Percentiles rank a stretch among this genome's conserved stretches.
Conservation (phyloP, 2,113 vertebrate species). For the Sebastes fasciatus region DNA sequence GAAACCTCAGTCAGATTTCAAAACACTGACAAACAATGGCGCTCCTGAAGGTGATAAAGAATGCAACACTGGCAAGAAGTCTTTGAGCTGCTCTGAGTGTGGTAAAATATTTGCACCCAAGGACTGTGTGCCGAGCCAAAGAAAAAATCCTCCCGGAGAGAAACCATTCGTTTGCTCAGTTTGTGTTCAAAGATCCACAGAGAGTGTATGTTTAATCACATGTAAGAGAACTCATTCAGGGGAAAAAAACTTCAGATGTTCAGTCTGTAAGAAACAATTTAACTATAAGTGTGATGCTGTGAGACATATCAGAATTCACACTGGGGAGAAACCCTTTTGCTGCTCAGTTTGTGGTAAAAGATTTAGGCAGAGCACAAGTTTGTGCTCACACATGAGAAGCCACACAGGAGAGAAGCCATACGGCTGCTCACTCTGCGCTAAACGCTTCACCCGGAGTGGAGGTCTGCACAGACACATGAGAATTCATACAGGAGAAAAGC, state of each 20-base stretch:
- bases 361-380: not conserved
- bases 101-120: slow-evolving; percentile 23
- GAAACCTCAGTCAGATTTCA: not conserved
- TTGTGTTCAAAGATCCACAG: not conserved
- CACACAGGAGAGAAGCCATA: slow-evolving; percentile 20
- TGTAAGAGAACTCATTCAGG: not conserved
- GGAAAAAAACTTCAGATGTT: not conserved
- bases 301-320: slow-evolving; percentile 13
- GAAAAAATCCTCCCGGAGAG: not conserved
- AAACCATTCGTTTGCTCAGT: not conserved
- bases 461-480: slow-evolving; percentile 28
- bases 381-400: not conserved
- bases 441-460: not conserved
- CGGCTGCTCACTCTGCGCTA: not conserved
- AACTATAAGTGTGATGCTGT: not conserved
- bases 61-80: not conserved
- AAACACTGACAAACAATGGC: not conserved
- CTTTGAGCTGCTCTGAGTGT: slow-evolving; percentile 31
- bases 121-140: slow-evolving; percentile 2
- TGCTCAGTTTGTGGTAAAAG: slow-evolving; percentile 2
- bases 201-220: not conserved
- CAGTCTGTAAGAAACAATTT: slow-evolving; percentile 7
- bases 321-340: slow-evolving; percentile 13
- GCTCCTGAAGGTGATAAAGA: not conserved
- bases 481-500: slow-evolving; percentile 27